Evolutionary conservation across 1,140 invertebrate species (phyloP).

Genomic region (Drusus annulatus): DNA sequence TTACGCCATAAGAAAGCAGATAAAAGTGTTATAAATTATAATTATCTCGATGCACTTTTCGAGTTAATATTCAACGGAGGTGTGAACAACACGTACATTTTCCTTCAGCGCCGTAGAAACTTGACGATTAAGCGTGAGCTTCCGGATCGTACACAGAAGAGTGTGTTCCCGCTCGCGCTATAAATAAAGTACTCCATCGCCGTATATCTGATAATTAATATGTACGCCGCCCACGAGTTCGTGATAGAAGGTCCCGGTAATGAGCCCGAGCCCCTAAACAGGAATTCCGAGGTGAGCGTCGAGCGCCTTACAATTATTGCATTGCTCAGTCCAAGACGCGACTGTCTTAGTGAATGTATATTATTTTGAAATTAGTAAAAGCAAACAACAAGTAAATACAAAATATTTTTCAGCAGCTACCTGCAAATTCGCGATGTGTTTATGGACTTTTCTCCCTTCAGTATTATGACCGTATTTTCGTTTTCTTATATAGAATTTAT

Average conservation of each 20-base stretch:
- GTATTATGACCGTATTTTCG: too few species aligned
- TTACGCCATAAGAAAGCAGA: not conserved
- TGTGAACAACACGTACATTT: constrained; percentile 21
- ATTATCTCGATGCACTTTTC: too few species aligned
- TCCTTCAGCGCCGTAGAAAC: not conserved
- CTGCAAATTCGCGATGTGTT: too few species aligned
- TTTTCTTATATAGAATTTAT: too few species aligned
- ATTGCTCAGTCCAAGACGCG: not conserved
- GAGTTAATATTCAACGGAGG: not conserved
- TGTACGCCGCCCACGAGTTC: constrained; percentile 41
- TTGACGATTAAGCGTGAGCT: constrained; percentile 22
- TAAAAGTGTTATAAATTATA: not conserved
- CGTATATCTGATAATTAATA: constrained; percentile 56
- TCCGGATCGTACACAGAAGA: not conserved
- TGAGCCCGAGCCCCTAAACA: constrained; percentile 41
- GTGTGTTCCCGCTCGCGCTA: constrained; percentile 12
- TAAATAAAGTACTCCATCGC: constrained; percentile 39
- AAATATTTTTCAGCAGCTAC: too few species aligned
- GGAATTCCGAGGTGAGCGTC: not conserved
- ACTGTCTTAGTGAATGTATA: too few species aligned
- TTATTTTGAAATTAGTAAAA: too few species aligned
- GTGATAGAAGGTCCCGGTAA: constrained; percentile 47
- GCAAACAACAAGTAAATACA: too few species aligned
- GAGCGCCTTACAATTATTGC: not conserved
- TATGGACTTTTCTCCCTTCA: too few species aligned